phyloP scores from a whole-genome alignment of 2,797 vertebrate genomes.

The Micropoecilia bifurca region DNA sequence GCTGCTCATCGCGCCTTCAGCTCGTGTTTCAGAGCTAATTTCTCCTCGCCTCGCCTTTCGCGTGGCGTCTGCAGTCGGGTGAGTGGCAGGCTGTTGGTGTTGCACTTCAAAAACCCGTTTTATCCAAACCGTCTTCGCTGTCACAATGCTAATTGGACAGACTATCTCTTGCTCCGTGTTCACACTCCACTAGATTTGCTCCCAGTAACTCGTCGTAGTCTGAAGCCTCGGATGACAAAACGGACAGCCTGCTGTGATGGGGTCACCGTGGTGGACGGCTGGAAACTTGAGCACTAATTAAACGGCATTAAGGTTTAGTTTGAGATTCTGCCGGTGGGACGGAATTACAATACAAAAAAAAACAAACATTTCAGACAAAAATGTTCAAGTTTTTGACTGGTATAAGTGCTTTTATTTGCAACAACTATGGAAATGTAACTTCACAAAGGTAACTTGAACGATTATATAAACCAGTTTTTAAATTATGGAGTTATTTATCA shows the following conservation, averaged over 20 bases:
- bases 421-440: background rate
- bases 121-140: slow-evolving; percentile 48
- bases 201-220: slow-evolving; percentile 40
- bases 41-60: slow-evolving; percentile 33
- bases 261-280: slow-evolving; percentile 39
- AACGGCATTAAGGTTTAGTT: slow-evolving; percentile 2
- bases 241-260: slow-evolving; percentile 41
- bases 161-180: slow-evolving; percentile 29
- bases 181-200: slow-evolving; percentile 36
- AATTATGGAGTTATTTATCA: background rate
- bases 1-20: slow-evolving; percentile 18
- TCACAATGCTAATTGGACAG: slow-evolving; percentile 60
- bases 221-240: slow-evolving; percentile 35
- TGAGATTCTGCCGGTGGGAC: background rate
- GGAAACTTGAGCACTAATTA: slow-evolving; percentile 29
- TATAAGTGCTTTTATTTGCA: background rate
- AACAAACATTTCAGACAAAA: background rate
- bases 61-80: slow-evolving; percentile 31
- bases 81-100: slow-evolving; percentile 56
- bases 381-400: background rate
- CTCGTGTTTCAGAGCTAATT: slow-evolving; percentile 36
- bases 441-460: background rate
- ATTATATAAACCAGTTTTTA: background rate
- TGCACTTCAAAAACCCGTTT: slow-evolving; percentile 56
- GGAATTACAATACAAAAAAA: background rate